A percentile compares a stretch with the other conserved stretches of the same genome.
These are phyloP conservation scores for Psilopogon haemacephalus DNA, from an alignment of 2,113 vertebrate genomes.

Conservation along the genomic window DNA sequence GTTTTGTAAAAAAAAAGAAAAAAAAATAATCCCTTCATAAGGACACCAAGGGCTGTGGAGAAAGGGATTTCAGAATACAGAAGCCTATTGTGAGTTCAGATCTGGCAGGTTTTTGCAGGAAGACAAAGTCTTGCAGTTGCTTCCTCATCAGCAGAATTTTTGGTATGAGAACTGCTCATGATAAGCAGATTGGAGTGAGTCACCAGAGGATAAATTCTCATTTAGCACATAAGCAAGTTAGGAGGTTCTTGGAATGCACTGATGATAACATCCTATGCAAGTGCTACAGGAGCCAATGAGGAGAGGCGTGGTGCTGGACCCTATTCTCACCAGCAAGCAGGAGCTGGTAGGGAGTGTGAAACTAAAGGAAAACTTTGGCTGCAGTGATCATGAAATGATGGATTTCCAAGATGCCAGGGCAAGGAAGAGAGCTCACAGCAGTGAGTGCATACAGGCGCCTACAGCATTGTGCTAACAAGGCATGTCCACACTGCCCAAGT, in stretches of 20 bases:
- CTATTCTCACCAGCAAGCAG: neutral
- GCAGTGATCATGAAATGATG: neutral
- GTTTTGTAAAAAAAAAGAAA: neutral
- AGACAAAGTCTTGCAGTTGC: neutral
- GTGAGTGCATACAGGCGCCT: accelerated
- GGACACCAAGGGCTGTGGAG: neutral
- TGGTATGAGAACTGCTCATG: neutral
- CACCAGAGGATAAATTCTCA: neutral
- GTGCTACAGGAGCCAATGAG: neutral
- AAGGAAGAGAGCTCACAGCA: neutral
- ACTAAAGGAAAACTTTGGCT: neutral
- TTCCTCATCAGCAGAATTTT: neutral
- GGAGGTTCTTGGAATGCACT: neutral
- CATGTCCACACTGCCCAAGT: neutral
- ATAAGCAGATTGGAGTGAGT: neutral
- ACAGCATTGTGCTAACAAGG: neutral
- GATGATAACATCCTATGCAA: neutral
- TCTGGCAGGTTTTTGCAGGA: neutral
- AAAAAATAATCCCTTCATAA: neutral
- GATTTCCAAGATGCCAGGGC: neutral
- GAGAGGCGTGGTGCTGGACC: neutral
- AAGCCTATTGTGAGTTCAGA: neutral
- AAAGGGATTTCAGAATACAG: neutral
- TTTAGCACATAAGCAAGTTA: neutral
- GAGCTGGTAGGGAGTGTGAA: neutral